Evolutionary conservation across 2,113 vertebrate genomes (phyloP), one percentile per base, ranked within the genome.

Genomic region (Esox niger): DNA sequence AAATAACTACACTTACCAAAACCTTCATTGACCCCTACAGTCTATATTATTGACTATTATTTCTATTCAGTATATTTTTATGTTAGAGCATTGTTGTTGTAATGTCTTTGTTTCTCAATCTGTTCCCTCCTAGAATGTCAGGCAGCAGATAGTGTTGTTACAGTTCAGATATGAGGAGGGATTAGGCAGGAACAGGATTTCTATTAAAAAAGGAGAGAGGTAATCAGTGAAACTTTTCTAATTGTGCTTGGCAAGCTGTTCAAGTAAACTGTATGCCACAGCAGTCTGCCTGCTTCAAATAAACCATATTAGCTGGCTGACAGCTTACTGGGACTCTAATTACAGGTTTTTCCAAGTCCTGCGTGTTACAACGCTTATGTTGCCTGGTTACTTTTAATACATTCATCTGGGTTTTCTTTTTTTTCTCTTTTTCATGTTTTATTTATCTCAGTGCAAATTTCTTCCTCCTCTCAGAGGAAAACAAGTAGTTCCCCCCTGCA

Each of bases 171-270:
- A 66, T 23, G 27, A 62, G 47, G 49, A 3, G 62, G 70, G 68
- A 70, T 81, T 77, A 71, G 26, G 32, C 31, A 57, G 30, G 2
- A 25, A 54, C 56, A 55, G 25, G 27, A 46, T 47, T 62, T 35
- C 47, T 49, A 8, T 58, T 38, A 46, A 30, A 62, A 52, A 21
- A 23, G 38, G 35, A 43, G 13, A 15, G n/a, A 77, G 62, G 54
- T 55, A 73, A 80, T 83, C 71, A 62, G 59, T 79, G 77, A 49
- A 73, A 79, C 71, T 82, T 29, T 25, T 71, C 66, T 78, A 80
- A 83, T 68, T 71, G 71, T 66, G 52, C 59, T 66, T 80, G 67
- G 68, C 75, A 79, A 64, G 61, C 70, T 52, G 31, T 54, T 66
- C 11, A 54, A 52, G 0, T 52, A 9, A 25, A 35, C 13, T 71